A percentile compares a stretch with the other conserved stretches of the same genome.
phyloP scores from a whole-genome alignment of 92 coral and sea anemone genomes.

The Zoanthus solanderi region DNA sequence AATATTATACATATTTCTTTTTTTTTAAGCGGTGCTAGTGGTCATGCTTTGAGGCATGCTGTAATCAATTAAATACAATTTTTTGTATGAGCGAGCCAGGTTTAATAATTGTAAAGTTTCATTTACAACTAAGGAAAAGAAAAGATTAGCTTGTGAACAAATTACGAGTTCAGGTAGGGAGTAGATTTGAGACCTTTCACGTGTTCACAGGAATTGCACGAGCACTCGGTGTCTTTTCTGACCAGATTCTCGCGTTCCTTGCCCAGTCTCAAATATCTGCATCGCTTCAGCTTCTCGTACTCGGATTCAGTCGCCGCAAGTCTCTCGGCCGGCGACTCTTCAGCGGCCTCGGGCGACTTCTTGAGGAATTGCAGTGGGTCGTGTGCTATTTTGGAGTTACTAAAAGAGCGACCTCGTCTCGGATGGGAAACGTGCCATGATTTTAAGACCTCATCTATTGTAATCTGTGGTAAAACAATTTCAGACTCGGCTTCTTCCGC shows the following conservation, averaged over 20 bases:
- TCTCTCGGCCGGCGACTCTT: constrained; percentile 32
- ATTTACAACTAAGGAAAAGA: too few relatives aligned
- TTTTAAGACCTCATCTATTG: constrained; percentile 81
- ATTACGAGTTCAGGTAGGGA: constrained; percentile 75
- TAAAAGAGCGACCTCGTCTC: constrained; percentile 63
- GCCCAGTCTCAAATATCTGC: constrained; percentile 79
- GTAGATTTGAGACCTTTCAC: constrained; percentile 69
- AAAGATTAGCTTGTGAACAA: background rate
- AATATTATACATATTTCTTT: too few relatives aligned
- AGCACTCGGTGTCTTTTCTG: constrained; percentile 58
- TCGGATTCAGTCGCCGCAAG: constrained; percentile 50
- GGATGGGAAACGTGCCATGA: constrained; percentile 75
- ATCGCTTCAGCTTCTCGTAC: constrained; percentile 72
- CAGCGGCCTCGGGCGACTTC: constrained; percentile 52
- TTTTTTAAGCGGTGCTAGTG: too few relatives aligned
- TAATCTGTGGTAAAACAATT: constrained; percentile 73
- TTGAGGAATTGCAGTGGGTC: constrained; percentile 78
- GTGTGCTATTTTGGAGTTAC: constrained; percentile 48
- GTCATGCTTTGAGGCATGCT: too few relatives aligned
- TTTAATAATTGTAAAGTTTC: too few relatives aligned
- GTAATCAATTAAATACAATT: too few relatives aligned
- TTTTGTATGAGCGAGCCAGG: too few relatives aligned
- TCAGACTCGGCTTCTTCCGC: constrained; percentile 14
- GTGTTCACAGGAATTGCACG: constrained; percentile 88
- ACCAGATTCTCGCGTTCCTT: constrained; percentile 57